Conservation (phyloP, 2,797 vertebrate genomes). For the Spondyliosoma cantharus region DNA sequence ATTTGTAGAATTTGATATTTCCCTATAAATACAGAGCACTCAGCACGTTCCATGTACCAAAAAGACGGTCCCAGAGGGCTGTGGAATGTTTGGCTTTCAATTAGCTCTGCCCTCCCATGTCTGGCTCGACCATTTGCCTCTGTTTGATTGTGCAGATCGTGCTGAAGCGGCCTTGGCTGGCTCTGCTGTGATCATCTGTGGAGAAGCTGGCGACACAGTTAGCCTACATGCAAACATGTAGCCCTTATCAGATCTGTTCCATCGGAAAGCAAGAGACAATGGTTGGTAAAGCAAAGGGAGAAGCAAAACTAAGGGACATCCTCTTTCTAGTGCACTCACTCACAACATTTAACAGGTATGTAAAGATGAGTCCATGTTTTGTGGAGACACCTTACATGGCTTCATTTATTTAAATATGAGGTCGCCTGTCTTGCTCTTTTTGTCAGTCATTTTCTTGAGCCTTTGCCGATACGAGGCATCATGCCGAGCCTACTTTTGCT, state of each 20-base stretch:
- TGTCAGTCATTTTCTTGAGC: slow-evolving; percentile 32
- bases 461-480: slow-evolving; percentile 39
- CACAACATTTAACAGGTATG: not conserved
- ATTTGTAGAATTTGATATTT: slow-evolving; percentile 77
- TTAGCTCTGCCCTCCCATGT: slow-evolving; percentile 70
- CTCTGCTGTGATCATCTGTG: slow-evolving; percentile 48
- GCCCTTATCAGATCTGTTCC: slow-evolving; percentile 32
- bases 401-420: slow-evolving; percentile 8
- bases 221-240: slow-evolving; percentile 38
- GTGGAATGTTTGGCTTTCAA: slow-evolving; percentile 80
- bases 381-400: slow-evolving; percentile 16
- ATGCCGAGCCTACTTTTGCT: slow-evolving; percentile 64
- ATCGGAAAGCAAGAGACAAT: slow-evolving; percentile 1
- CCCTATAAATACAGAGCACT: slow-evolving; percentile 74
- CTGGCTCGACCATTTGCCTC: slow-evolving; percentile 54
- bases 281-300: slow-evolving; percentile 11
- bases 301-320: slow-evolving; percentile 33
- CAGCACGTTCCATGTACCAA: slow-evolving; percentile 66
- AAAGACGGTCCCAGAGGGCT: slow-evolving; percentile 61
- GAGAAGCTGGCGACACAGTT: slow-evolving; percentile 27
- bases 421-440: slow-evolving; percentile 41
- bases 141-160: slow-evolving; percentile 61
- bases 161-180: slow-evolving; percentile 40
- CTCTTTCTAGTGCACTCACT: slow-evolving; percentile 1
- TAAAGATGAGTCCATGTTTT: slow-evolving; percentile 1